A percentile compares a stretch with the other conserved stretches of the same genome.
These are phyloP conservation scores for Ploceus nigricollis DNA, from an alignment of 2,113 vertebrate genomes.

Conservation along the genomic window DNA sequence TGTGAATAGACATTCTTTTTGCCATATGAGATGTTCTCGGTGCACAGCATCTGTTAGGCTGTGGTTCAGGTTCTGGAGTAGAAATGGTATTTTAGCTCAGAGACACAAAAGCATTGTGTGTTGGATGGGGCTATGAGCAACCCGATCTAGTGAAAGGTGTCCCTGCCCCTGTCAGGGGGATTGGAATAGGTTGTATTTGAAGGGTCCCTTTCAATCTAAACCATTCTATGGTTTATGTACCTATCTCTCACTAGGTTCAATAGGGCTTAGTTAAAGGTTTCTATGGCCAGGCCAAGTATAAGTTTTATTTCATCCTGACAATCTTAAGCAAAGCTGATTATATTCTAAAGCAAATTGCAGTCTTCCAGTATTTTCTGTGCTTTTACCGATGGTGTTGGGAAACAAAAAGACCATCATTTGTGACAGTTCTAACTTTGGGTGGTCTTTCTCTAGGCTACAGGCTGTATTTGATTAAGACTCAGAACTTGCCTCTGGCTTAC, in stretches of 20 bases:
- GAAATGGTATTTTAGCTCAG: background rate
- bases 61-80: background rate
- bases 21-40: background rate
- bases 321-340: background rate
- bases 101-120: background rate
- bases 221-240: background rate
- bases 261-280: background rate
- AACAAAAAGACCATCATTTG: background rate
- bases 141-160: background rate
- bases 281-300: background rate
- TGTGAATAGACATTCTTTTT: background rate
- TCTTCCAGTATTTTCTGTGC: background rate
- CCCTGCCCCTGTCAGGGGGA: accelerated
- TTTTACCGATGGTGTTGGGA: background rate
- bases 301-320: background rate
- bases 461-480: background rate
- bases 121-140: background rate
- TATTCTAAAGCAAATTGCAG: background rate
- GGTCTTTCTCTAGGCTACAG: background rate
- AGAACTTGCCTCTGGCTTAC: background rate
- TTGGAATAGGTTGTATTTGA: background rate
- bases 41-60: background rate
- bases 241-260: background rate
- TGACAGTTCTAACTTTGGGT: background rate
- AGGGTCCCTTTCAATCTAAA: background rate